These are phyloP conservation scores for Galerucella nymphaeae DNA, from an alignment of 2,888 invertebrate species.

Conservation along the genomic window DNA sequence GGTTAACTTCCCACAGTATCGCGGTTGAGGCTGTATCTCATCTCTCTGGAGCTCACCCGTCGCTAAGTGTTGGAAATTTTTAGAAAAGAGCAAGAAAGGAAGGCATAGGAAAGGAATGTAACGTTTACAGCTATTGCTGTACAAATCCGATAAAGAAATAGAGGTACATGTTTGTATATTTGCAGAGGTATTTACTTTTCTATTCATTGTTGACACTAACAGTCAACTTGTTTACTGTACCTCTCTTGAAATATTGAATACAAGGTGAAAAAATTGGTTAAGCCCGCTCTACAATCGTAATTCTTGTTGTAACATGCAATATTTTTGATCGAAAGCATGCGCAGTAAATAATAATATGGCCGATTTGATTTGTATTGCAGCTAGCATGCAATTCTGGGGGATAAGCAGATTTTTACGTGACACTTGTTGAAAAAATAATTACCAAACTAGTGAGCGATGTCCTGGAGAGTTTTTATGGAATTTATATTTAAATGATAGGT, in stretches of 20 bases:
- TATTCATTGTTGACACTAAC: conserved; percentile 33
- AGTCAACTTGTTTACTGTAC: conserved; percentile 22
- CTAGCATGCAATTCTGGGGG: no score
- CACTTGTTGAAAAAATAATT: conserved; percentile 6
- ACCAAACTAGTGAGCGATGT: no score
- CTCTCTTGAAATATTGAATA: no score
- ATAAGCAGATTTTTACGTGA: no score
- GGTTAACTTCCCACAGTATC: conserved; percentile 5
- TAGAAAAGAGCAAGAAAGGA: conserved; percentile 8
- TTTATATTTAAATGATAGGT: no score
- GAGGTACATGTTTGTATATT: conserved; percentile 42
- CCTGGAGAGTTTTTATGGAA: not conserved
- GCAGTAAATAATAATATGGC: no score
- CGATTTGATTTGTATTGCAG: no score
- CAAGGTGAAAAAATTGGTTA: not conserved
- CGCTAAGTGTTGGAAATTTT: no score
- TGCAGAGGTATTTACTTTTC: conserved; percentile 33
- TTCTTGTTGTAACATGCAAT: no score
- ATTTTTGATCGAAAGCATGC: no score
- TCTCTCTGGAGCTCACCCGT: not conserved
- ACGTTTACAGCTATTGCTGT: conserved; percentile 25
- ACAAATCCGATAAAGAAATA: conserved; percentile 35
- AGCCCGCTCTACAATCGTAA: no score
- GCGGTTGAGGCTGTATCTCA: not conserved
- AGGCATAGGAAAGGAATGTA: conserved; percentile 26